Evolutionary conservation across 1,140 invertebrate species (phyloP), one percentile per base, ranked within the genome.

Genomic region (Venturia canescens): DNA sequence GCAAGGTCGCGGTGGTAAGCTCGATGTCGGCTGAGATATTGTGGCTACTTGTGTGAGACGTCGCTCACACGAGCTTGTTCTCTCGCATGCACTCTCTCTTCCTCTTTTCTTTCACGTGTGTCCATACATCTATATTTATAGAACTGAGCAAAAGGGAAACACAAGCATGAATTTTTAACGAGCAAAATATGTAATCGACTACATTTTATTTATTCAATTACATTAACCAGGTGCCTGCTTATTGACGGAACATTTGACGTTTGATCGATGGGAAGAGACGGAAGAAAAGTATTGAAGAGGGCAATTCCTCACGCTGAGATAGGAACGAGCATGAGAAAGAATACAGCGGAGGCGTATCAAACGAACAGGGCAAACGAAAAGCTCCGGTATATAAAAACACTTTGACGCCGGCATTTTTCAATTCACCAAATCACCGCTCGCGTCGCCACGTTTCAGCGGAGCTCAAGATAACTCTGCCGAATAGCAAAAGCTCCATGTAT

Each of bases 1-100:
- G 88, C 90, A 91, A 91, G 91, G 91, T 92, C 90, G 88, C 86
- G 85, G 29, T 38, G 53, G 21, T 77, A 60, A 53, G 26, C 44
- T 27, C 44, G 48, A 50, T 48, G 48, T 23, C 71, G 71, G 26
- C 66, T 69, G 66, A 78, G 80, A 75, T n/a, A n/a, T 79, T 34
- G 26, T 31, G 66, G 66, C 66, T 69, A 29, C 66, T 69, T 31
- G 66, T 69, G 66, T 69, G 27, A 69, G 66, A 69, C 60, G 60
- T 26, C 60, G 21, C 60, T 2, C 60, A 63, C 26, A 69, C 66
- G 66, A 69, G 66, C 29, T 31, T 69, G 18, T 69, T 69, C 29
- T 69, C 16, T 69, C 66, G 29, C 66, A 16, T 29, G n/a, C 21
- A 26, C 60, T 23, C 23, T 63, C 60, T 63, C 60, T 63, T 23